phyloP scores from a whole-genome alignment of 2,113 vertebrate species.

The Clarias batrachus region DNA sequence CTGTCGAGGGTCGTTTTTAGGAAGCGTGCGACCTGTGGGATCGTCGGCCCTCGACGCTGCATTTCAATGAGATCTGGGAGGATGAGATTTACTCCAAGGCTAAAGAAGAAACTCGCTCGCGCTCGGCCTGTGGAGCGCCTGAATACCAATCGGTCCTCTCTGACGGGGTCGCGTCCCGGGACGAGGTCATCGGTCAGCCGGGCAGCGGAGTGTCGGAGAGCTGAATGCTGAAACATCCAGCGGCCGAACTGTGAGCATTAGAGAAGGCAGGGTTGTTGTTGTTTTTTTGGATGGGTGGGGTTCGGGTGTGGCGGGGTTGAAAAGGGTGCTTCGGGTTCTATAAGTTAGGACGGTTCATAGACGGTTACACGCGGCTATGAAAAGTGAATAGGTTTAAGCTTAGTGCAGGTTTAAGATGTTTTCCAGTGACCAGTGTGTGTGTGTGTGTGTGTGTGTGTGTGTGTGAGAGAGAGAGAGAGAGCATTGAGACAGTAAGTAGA shows the following conservation, averaged over 20 bases:
- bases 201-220: background rate
- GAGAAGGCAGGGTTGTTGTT: background rate
- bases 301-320: background rate
- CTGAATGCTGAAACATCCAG: background rate
- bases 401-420: background rate
- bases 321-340: background rate
- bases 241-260: background rate
- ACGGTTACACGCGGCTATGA: background rate
- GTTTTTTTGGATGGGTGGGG: too few relatives aligned
- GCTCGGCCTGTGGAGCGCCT: slow-evolving; percentile 48
- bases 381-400: background rate
- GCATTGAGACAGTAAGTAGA: background rate
- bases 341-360: background rate
- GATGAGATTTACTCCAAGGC: slow-evolving; percentile 35
- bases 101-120: slow-evolving; percentile 28
- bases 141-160: slow-evolving; percentile 31
- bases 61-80: slow-evolving; percentile 64
- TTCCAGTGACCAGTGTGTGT: background rate
- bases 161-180: slow-evolving; percentile 30
- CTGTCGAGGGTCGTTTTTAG: slow-evolving; percentile 61
- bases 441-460: background rate
- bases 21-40: slow-evolving; percentile 62
- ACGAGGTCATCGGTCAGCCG: slow-evolving; percentile 39
- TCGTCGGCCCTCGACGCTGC: slow-evolving; percentile 60
- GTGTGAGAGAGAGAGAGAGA: background rate